phyloP scores from a whole-genome alignment of 2,113 vertebrate genomes.

The Ornithorhynchus anatinus region DNA sequence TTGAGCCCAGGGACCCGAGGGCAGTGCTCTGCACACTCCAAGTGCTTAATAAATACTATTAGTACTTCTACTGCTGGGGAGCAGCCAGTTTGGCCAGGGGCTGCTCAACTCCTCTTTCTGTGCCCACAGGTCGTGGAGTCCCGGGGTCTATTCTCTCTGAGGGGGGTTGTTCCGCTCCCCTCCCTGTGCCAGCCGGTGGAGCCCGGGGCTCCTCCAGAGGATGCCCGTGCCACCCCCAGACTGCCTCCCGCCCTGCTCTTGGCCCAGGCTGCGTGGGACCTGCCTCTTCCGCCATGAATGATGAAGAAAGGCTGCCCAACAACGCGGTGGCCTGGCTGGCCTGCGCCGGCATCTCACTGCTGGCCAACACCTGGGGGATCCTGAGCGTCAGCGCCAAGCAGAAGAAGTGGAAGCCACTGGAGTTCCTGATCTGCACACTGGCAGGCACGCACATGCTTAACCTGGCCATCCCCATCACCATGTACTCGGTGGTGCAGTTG shows the following conservation, averaged over 20 bases:
- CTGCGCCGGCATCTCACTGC: constrained; percentile 85
- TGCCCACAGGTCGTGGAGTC: neutral
- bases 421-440: constrained; percentile 89
- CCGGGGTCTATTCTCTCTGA: neutral
- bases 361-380: constrained; percentile 93
- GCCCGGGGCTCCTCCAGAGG: neutral
- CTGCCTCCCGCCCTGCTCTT: neutral
- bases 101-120: neutral
- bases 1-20: no score
- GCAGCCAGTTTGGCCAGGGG: neutral
- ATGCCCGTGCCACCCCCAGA: neutral
- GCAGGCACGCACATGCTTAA: constrained; percentile 93
- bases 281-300: constrained; percentile 80
- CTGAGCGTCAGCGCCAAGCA: constrained; percentile 91
- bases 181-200: neutral
- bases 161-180: neutral
- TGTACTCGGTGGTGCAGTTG: constrained; percentile 88
- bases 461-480: constrained; percentile 87
- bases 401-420: constrained; percentile 93
- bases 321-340: constrained; percentile 91
- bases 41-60: no score
- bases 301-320: constrained; percentile 81
- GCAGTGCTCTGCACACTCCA: no score
- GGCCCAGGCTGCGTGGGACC: neutral
- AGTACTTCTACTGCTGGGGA: no score